These are phyloP conservation scores for Argya squamiceps DNA, from an alignment of 2,797 vertebrate species.

Conservation along the genomic window DNA sequence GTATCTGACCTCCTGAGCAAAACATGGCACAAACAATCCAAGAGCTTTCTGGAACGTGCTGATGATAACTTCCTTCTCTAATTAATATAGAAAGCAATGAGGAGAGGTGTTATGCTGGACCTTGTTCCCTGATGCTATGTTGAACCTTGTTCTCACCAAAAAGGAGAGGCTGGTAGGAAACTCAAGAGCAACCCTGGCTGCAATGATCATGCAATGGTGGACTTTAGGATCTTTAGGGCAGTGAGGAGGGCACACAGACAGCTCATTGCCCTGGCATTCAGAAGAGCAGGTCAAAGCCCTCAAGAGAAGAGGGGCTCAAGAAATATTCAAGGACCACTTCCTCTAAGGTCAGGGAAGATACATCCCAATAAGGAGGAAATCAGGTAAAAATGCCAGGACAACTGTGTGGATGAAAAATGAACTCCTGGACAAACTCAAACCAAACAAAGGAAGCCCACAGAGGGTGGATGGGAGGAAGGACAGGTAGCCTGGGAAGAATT, in stretches of 20 bases:
- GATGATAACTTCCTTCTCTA: not conserved
- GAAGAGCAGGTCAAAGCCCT: not conserved
- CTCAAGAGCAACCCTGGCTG: not conserved
- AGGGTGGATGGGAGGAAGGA: not conserved
- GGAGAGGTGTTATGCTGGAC: not conserved
- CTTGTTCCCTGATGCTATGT: not conserved
- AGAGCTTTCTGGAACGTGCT: not conserved
- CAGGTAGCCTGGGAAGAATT: not conserved
- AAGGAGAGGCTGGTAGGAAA: not conserved
- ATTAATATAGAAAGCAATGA: accelerated
- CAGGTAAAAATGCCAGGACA: not conserved
- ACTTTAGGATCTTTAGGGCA: not conserved
- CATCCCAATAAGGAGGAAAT: not conserved
- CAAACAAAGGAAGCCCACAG: not conserved
- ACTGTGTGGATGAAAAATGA: not conserved
- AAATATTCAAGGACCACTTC: not conserved
- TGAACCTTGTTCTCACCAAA: not conserved
- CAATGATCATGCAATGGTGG: not conserved
- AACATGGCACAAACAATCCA: not conserved
- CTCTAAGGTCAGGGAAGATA: not conserved
- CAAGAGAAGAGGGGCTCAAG: not conserved
- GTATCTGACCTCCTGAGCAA: not conserved
- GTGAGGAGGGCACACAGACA: not conserved
- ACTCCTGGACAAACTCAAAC: not conserved
- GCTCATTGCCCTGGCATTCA: not conserved